Conservation (phyloP, 1,140 invertebrate genomes). For the Leptonema lineaticorne region DNA sequence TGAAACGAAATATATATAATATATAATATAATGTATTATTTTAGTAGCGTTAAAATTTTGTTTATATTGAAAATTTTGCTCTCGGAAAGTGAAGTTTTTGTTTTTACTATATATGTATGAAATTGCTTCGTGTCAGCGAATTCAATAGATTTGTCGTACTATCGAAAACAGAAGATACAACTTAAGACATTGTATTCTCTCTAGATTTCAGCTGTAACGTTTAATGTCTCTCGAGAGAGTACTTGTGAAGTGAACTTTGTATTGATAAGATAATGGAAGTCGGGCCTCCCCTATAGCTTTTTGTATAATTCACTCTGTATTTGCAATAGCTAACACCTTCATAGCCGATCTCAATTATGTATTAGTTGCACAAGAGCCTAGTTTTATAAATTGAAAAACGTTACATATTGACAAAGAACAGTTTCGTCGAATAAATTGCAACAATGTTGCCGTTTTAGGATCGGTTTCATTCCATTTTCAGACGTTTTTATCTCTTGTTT, state of each 20-base stretch:
- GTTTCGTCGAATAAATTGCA: too few species aligned
- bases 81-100: not conserved
- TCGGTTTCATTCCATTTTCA: too few species aligned
- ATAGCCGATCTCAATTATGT: not conserved
- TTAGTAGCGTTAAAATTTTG: too few species aligned
- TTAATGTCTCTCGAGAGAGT: constrained; percentile 23
- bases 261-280: constrained; percentile 24
- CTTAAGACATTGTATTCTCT: constrained; percentile 5
- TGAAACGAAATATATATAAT: too few species aligned
- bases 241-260: constrained; percentile 23
- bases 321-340: not conserved
- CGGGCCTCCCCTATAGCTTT: not conserved
- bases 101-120: not conserved
- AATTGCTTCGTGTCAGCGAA: not conserved
- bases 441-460: too few species aligned
- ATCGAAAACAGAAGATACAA: constrained; percentile 21
- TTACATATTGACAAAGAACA: not conserved
- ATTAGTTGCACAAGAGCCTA: not conserved
- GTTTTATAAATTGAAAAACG: not conserved
- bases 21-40: too few species aligned
- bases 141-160: constrained; percentile 5
- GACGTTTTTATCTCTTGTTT: too few species aligned
- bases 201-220: constrained; percentile 7
- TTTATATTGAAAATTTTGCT: too few species aligned
- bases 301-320: not conserved